These are phyloP conservation scores for Allygus modestus DNA, from an alignment of 2,888 invertebrate species.

Conservation along the genomic window DNA sequence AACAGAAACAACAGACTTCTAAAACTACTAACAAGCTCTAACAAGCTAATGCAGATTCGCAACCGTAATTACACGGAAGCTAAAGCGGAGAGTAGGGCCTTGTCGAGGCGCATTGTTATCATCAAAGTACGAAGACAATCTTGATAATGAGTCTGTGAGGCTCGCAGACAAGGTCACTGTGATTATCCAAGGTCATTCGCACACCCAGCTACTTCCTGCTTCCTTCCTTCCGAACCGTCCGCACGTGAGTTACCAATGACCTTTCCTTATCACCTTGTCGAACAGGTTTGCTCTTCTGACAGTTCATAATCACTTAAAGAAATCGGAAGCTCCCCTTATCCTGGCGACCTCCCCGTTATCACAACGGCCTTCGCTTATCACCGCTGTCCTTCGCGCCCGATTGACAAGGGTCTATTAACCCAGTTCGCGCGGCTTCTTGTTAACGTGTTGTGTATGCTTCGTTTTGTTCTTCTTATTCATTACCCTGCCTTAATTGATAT, in stretches of 20 bases:
- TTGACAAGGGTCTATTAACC: conserved; percentile 47
- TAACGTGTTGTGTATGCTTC: conserved; percentile 1
- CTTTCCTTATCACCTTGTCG: conserved; percentile 14
- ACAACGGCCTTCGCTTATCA: conserved; percentile 39
- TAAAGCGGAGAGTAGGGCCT: neutral
- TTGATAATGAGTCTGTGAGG: neutral
- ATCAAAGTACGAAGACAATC: neutral
- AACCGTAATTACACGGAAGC: neutral
- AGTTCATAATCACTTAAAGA: neutral
- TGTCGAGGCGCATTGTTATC: neutral
- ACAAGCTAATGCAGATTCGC: neutral
- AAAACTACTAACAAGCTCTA: neutral
- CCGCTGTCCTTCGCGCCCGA: conserved; percentile 27
- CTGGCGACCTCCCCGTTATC: conserved; percentile 27
- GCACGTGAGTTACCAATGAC: conserved; percentile 21
- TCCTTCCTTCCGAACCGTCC: conserved; percentile 29
- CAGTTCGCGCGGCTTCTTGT: conserved; percentile 22
- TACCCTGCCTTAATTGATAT: neutral
- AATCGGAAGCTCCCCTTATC: conserved; percentile 8
- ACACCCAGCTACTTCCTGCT: neutral
- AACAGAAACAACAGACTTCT: too few species aligned
- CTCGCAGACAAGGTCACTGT: conserved; percentile 5
- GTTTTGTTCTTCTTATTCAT: conserved; percentile 19
- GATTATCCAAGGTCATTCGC: neutral
- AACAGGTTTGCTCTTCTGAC: neutral